Conservation (phyloP, 2,113 vertebrate genomes). For the Canis aureus region DNA sequence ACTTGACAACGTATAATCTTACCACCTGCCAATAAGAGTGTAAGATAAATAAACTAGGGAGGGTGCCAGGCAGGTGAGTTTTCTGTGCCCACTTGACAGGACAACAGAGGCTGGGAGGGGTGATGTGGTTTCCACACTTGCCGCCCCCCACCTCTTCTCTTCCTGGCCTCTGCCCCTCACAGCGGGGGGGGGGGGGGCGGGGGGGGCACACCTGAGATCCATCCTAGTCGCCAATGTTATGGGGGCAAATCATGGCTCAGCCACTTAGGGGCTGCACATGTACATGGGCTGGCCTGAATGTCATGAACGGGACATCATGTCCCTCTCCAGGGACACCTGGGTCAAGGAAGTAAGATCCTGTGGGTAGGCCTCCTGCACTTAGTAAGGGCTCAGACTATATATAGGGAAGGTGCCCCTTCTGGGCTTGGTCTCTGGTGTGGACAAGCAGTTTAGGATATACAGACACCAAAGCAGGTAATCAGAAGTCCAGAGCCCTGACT, state of each 20-base stretch:
- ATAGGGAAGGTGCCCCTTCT: background rate
- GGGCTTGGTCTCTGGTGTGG: background rate
- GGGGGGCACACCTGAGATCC: no score
- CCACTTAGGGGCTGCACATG: background rate
- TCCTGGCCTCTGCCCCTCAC: background rate
- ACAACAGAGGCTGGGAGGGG: background rate
- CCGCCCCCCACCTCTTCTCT: background rate
- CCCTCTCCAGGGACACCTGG: background rate
- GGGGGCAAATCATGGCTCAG: background rate
- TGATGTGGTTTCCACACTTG: rapidly evolving
- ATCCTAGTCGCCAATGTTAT: background rate
- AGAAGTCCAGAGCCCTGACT: background rate
- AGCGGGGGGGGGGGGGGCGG: no score
- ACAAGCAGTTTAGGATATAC: background rate
- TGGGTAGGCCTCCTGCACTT: background rate
- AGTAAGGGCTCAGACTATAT: background rate
- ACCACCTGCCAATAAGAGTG: background rate
- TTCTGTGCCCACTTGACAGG: background rate
- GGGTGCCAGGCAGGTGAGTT: background rate
- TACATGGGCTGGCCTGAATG: rapidly evolving
- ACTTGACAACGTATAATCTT: background rate
- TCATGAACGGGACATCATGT: background rate
- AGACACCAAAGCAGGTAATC: no score
- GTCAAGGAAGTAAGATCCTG: background rate
- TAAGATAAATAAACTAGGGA: background rate